These are phyloP conservation scores for Rhinopithecus roxellana DNA, from an alignment of 2,113 vertebrate species.

Conservation along the genomic window DNA sequence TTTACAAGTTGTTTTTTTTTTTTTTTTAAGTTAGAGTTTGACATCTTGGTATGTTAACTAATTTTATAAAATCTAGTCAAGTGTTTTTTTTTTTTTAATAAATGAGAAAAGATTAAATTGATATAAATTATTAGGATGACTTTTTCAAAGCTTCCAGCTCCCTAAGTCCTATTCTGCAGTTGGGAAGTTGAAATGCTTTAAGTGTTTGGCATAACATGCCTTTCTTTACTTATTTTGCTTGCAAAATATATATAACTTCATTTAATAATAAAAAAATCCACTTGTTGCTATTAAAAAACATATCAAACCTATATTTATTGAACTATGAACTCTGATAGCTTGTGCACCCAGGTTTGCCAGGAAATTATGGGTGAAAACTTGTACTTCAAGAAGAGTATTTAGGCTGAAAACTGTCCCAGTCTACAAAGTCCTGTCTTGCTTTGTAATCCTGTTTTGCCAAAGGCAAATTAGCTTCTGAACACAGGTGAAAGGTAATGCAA, in stretches of 20 bases:
- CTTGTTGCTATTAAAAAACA: not conserved
- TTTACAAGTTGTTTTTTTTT: not conserved
- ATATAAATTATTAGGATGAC: not conserved
- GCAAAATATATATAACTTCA: not conserved
- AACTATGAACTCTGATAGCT: not conserved
- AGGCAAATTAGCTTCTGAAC: conserved; percentile 42
- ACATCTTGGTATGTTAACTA: not conserved
- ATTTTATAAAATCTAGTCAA: not conserved
- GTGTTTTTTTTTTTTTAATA: not conserved
- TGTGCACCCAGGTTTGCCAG: not conserved
- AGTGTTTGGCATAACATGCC: not conserved
- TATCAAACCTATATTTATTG: not conserved
- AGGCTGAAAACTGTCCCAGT: conserved; percentile 36
- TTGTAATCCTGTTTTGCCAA: conserved; percentile 53
- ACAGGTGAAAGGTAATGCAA: not conserved
- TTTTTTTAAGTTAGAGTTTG: not conserved
- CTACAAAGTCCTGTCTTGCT: conserved; percentile 31
- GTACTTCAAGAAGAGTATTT: conserved; percentile 38
- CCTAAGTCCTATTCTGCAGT: not conserved
- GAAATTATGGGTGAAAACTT: conserved; percentile 16
- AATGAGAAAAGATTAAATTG: not conserved
- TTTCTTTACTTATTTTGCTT: conserved; percentile 1
- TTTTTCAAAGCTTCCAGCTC: not conserved
- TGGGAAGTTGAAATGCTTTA: conserved; percentile 9
- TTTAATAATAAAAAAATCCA: conserved; percentile 32